A percentile compares a stretch with the other conserved stretches of the same genome.
Conservation (phyloP, 2,797 vertebrate species). For the Delichon dasypus region DNA sequence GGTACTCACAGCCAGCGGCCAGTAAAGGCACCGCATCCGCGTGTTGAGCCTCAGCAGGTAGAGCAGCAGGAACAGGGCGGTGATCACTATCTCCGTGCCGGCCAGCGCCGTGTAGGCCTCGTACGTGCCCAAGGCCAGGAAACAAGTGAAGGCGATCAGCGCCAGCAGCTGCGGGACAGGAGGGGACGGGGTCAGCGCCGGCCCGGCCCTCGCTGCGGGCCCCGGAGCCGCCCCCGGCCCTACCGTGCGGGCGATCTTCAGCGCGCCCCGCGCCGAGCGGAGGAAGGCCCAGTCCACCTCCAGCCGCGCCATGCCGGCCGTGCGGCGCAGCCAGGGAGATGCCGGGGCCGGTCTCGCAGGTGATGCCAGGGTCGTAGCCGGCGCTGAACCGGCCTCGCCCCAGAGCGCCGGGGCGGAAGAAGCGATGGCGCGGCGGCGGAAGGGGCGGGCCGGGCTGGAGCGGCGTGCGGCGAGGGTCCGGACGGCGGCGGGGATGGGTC, state of each 20-base stretch:
- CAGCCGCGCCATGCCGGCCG: background rate
- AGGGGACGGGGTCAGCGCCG: background rate
- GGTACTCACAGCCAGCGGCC: conserved; percentile 78
- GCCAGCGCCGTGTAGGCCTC: conserved; percentile 73
- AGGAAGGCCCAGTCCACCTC: background rate
- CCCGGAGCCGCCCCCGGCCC: background rate
- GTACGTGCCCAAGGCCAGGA: conserved; percentile 36
- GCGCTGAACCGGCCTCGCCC: background rate
- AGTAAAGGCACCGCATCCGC: conserved; percentile 75
- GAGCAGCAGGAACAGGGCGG: conserved; percentile 74
- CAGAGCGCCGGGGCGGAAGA: background rate
- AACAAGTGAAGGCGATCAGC: conserved; percentile 71
- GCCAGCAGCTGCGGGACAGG: conserved; percentile 68
- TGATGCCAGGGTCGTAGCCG: background rate
- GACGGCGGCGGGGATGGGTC: background rate
- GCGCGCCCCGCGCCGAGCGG: background rate
- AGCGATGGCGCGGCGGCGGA: background rate
- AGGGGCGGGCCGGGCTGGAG: background rate
- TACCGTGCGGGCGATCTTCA: conserved; percentile 27
- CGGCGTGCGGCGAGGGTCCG: too few species aligned
- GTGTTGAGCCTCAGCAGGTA: conserved; percentile 82
- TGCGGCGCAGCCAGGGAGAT: background rate
- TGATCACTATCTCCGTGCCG: conserved; percentile 75
- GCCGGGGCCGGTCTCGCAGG: background rate
- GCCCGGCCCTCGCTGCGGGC: background rate